Conservation (phyloP, 2,888 invertebrate species). For the Cerastis rubricosa region DNA sequence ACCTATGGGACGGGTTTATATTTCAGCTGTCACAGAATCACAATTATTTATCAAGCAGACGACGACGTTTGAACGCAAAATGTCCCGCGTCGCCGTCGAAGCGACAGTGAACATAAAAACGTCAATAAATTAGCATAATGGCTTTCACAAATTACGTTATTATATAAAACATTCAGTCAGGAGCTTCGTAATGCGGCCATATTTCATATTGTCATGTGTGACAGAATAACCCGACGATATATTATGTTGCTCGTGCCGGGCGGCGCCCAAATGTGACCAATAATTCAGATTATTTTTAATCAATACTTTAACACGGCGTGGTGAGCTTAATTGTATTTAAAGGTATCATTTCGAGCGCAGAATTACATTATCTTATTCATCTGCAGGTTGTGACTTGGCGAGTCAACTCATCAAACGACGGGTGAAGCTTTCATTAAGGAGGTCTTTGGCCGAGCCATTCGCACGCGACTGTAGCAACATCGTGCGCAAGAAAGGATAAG, state of each 20-base stretch:
- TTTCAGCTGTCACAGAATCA: conserved; percentile 70
- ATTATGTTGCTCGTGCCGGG: conserved; percentile 59
- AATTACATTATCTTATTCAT: conserved; percentile 20
- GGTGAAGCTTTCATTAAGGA: conserved; percentile 31
- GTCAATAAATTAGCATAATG: conserved; percentile 81
- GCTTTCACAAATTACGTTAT: conserved; percentile 78
- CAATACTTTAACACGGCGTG: conserved; percentile 37
- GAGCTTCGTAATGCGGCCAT: conserved; percentile 67
- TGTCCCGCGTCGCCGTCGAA: conserved; percentile 58
- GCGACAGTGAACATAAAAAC: conserved; percentile 73
- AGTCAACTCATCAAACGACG: conserved; percentile 9
- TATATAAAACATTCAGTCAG: conserved; percentile 74
- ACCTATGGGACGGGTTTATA: conserved; percentile 71
- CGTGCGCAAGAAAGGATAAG: conserved; percentile 39
- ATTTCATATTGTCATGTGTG: conserved; percentile 63
- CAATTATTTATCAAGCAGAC: conserved; percentile 63
- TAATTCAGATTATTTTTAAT: conserved; percentile 52
- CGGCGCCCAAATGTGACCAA: conserved; percentile 40
- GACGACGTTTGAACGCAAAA: conserved; percentile 66
- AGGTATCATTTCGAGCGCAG: not conserved
- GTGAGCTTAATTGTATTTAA: conserved; percentile 26
- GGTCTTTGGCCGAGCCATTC: conserved; percentile 4
- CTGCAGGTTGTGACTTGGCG: not conserved
- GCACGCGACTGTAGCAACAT: conserved; percentile 17
- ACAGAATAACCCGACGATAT: conserved; percentile 56